Evolutionary conservation across 1,140 invertebrate species (phyloP).

Genomic region (Drosophila subpulchrella): DNA sequence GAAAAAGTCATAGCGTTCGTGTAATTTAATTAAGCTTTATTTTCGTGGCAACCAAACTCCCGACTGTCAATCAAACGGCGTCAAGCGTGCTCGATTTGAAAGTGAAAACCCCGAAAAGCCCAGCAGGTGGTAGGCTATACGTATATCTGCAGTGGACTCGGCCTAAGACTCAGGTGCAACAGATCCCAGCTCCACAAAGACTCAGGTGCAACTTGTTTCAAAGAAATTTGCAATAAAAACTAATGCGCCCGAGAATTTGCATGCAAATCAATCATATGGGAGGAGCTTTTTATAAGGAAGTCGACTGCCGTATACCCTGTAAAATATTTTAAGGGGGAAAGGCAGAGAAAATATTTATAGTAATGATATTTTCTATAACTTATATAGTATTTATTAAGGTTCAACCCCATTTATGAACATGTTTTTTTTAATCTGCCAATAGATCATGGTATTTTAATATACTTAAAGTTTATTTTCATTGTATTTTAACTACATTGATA

Average conservation of each 20-base stretch:
- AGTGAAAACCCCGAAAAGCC: conserved; percentile 62
- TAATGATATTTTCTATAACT: too few relatives aligned
- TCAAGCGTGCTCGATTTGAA: conserved; percentile 65
- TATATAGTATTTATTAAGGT: too few relatives aligned
- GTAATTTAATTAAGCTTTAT: conserved; percentile 71
- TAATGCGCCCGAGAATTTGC: conserved; percentile 64
- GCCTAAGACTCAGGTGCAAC: not conserved
- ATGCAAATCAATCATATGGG: conserved; percentile 63
- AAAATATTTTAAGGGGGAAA: not conserved
- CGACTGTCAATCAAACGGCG: conserved; percentile 68
- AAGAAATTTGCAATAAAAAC: conserved; percentile 71
- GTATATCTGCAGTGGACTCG: conserved; percentile 5
- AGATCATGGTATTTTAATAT: too few relatives aligned
- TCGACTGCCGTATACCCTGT: conserved; percentile 21
- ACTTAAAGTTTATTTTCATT: too few relatives aligned
- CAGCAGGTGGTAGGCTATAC: conserved; percentile 36
- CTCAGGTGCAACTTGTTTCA: conserved; percentile 45
- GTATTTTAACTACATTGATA: too few relatives aligned
- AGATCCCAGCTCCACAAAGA: not conserved
- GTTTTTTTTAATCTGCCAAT: too few relatives aligned
- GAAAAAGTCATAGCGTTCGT: conserved; percentile 40
- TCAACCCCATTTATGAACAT: too few relatives aligned
- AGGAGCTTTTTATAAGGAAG: not conserved
- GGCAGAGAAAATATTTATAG: too few relatives aligned
- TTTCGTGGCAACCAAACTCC: conserved; percentile 52